Conservation (phyloP, 2,888 invertebrate genomes). For the Lasioglossum pauxillum region DNA sequence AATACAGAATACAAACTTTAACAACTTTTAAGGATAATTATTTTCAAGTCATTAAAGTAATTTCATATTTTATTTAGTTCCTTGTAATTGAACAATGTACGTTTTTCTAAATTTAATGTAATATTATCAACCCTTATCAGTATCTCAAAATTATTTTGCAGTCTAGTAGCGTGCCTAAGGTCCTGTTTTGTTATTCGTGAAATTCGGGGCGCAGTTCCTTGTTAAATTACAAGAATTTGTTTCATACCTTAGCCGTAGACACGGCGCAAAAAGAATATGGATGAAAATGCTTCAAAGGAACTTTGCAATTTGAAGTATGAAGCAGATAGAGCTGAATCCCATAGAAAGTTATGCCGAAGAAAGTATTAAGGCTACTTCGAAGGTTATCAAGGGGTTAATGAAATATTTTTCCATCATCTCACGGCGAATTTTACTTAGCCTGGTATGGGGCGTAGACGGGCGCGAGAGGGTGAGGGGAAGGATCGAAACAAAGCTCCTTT, state of each 20-base stretch:
- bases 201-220: not conserved
- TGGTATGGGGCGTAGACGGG: not conserved
- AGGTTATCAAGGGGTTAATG: slow-evolving; percentile 60
- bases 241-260: not conserved
- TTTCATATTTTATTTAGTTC: not conserved
- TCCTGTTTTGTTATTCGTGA: not conserved
- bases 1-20: not conserved
- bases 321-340: slow-evolving; percentile 31
- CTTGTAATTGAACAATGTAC: not conserved
- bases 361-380: slow-evolving; percentile 44
- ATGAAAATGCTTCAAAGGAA: slow-evolving; percentile 34
- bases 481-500: slow-evolving; percentile 47
- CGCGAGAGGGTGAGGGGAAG: not conserved
- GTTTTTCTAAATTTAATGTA: not conserved
- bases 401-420: slow-evolving; percentile 50
- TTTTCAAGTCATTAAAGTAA: not conserved
- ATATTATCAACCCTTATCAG: not conserved
- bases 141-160: not conserved
- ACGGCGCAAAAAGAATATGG: slow-evolving; percentile 10
- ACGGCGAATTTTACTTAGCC: slow-evolving; percentile 31
- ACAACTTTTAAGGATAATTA: no score
- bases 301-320: slow-evolving; percentile 37
- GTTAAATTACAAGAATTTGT: slow-evolving; percentile 23
- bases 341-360: slow-evolving; percentile 40
- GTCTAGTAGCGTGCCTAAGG: not conserved